Percentiles rank a stretch among this genome's conserved stretches.
These are phyloP conservation scores for Dendrolimus houi DNA, from an alignment of 2,888 invertebrate species.

Conservation along the genomic window DNA sequence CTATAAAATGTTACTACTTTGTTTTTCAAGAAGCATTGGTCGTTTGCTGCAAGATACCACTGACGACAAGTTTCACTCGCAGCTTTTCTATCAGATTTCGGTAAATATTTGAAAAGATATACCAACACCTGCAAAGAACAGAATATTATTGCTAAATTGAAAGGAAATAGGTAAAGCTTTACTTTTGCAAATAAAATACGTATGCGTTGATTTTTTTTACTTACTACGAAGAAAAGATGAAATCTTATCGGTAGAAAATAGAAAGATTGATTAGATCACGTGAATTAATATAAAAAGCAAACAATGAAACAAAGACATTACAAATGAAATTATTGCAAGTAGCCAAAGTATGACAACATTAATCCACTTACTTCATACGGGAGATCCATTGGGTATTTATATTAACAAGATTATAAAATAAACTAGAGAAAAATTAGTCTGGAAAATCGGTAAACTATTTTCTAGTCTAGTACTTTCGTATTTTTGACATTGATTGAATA, in stretches of 20 bases:
- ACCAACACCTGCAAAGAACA: slow-evolving; percentile 74
- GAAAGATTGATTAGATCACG: slow-evolving; percentile 37
- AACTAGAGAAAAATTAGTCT: no score
- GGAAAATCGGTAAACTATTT: background rate
- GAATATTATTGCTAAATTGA: no score
- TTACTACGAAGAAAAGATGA: background rate
- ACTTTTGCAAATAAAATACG: no score
- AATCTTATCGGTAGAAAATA: slow-evolving; percentile 12
- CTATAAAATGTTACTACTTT: slow-evolving; percentile 69
- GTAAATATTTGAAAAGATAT: slow-evolving; percentile 78
- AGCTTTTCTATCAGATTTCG: slow-evolving; percentile 79
- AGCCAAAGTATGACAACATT: background rate
- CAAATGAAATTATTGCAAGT: slow-evolving; percentile 1
- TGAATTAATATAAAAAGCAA: slow-evolving; percentile 41
- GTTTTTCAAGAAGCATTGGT: slow-evolving; percentile 73
- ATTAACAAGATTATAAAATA: no score
- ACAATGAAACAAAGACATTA: slow-evolving; percentile 34
- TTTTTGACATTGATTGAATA: no score
- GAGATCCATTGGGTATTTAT: slow-evolving; percentile 36
- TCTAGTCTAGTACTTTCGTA: slow-evolving; percentile 3
- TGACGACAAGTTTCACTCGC: slow-evolving; percentile 79
- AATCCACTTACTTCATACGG: slow-evolving; percentile 48
- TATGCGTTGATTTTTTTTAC: no score
- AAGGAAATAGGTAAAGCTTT: background rate
- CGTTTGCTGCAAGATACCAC: slow-evolving; percentile 82